Conservation (phyloP, 2,113 vertebrate genomes). For the Corvus cornix region DNA sequence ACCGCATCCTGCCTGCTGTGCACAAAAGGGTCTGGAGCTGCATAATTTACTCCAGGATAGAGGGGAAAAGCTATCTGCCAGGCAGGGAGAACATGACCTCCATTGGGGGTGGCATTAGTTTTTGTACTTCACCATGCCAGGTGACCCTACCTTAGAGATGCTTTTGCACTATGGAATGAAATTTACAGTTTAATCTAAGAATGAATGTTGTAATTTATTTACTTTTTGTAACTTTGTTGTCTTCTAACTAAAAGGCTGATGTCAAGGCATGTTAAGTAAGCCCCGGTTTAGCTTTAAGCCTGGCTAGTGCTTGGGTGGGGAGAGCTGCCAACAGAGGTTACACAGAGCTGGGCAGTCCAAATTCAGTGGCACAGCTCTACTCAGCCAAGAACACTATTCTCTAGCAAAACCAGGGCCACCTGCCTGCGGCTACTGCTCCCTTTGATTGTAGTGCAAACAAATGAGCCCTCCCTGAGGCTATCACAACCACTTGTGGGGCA, state of each 20-base stretch:
- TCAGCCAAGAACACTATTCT: not conserved
- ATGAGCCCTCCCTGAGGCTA: not conserved
- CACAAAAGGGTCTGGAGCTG: not conserved
- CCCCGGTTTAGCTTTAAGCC: not conserved
- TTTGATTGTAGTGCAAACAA: not conserved
- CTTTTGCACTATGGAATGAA: not conserved
- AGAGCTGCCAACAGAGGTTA: not conserved
- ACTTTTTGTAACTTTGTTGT: not conserved
- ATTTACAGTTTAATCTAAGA: not conserved
- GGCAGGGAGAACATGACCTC: not conserved
- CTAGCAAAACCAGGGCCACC: not conserved
- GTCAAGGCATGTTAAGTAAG: not conserved
- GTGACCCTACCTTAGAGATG: not conserved
- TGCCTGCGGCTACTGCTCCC: not conserved
- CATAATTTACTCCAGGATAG: not conserved
- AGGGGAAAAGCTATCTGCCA: not conserved
- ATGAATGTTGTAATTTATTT: not conserved
- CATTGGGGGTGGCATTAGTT: not conserved
- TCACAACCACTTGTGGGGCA: not conserved
- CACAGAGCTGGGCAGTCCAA: not conserved
- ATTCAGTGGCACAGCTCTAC: rapidly evolving
- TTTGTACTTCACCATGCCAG: not conserved
- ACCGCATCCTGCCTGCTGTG: not conserved
- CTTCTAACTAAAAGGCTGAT: not conserved
- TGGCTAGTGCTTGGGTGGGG: no score